Evolutionary conservation across 2,797 vertebrate genomes (phyloP).

Genomic region (Hypotaenidia philippensis): DNA sequence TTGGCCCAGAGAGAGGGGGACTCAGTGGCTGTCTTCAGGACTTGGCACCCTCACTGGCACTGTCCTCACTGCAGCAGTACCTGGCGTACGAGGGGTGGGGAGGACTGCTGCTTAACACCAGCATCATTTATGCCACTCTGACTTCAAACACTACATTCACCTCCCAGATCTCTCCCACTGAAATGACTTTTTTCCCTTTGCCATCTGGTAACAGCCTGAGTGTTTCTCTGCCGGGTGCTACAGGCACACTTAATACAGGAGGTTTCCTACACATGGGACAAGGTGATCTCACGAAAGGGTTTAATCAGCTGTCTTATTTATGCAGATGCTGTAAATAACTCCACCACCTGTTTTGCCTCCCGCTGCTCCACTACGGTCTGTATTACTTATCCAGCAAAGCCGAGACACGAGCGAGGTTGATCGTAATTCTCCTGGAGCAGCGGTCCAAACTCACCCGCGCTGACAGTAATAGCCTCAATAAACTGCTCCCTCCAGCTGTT

Average conservation of each 20-base stretch:
- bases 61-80: neutral
- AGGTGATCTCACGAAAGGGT: neutral
- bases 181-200: neutral
- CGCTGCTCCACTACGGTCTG: neutral
- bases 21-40: neutral
- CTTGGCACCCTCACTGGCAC: fast-evolving
- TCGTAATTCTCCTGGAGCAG: neutral
- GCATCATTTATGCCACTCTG: neutral
- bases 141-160: fast-evolving
- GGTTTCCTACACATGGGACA: neutral
- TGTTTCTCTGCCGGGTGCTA: neutral
- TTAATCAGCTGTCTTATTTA: neutral
- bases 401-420: fast-evolving
- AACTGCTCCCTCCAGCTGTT: conserved; percentile 98
- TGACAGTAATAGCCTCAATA: conserved; percentile 94
- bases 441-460: conserved; percentile 86
- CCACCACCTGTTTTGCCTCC: neutral
- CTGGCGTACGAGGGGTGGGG: neutral
- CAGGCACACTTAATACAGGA: neutral
- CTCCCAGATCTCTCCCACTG: neutral
- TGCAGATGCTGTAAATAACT: neutral
- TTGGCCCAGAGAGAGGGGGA: neutral
- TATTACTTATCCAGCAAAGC: neutral
- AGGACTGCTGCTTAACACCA: neutral
- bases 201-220: neutral